Percentiles rank a stretch among this genome's conserved stretches.
These are phyloP conservation scores for Reticulitermes lucifugus DNA, from an alignment of 2,888 invertebrate species.

Conservation along the genomic window DNA sequence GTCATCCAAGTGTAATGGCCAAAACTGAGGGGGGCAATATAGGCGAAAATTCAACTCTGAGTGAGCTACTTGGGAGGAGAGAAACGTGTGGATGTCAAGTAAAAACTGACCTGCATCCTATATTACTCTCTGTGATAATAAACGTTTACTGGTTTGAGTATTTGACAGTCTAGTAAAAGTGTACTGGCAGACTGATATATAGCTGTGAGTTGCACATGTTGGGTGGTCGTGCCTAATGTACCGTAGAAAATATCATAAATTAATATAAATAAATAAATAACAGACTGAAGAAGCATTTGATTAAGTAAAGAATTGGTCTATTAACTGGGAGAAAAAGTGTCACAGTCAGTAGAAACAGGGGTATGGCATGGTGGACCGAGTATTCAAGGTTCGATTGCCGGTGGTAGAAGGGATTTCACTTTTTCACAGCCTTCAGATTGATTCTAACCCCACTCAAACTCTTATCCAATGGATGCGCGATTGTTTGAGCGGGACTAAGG, in stretches of 20 bases:
- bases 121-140: not conserved
- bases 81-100: not conserved
- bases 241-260: not conserved
- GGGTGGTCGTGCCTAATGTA: not conserved
- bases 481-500: too few relatives aligned
- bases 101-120: not conserved
- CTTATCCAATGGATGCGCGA: too few relatives aligned
- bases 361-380: too few relatives aligned
- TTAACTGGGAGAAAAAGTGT: too few relatives aligned
- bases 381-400: too few relatives aligned
- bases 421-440: too few relatives aligned
- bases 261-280: too few relatives aligned
- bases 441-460: too few relatives aligned
- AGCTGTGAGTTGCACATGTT: not conserved
- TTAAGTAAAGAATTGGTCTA: too few relatives aligned
- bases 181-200: not conserved
- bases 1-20: not conserved
- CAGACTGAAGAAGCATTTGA: too few relatives aligned
- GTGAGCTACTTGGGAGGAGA: not conserved
- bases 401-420: too few relatives aligned
- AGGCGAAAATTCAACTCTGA: not conserved
- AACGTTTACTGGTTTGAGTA: not conserved
- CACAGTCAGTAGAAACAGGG: too few relatives aligned
- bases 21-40: not conserved
- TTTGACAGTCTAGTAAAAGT: not conserved